phyloP scores from a whole-genome alignment of 64 coral and sea anemone genomes.

The Montipora cactus region DNA sequence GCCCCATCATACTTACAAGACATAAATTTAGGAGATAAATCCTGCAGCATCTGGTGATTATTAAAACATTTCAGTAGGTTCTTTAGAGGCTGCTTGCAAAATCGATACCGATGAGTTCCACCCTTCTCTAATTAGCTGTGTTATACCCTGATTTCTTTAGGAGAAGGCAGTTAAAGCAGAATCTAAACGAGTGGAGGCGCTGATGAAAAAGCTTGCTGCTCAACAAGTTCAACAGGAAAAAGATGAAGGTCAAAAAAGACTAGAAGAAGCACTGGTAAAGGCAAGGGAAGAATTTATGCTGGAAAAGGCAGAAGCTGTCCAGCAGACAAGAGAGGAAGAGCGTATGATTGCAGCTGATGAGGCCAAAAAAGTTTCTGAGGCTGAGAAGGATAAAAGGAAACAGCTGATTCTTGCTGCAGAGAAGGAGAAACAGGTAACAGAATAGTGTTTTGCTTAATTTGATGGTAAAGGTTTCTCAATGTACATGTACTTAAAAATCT shows the following conservation, averaged over 20 bases:
- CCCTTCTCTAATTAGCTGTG: too few relatives aligned
- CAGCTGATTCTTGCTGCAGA: conserved; percentile 83
- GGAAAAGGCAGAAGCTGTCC: conserved; percentile 68
- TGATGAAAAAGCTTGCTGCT: conserved; percentile 93
- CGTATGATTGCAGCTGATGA: conserved; percentile 34
- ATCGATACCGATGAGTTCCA: too few relatives aligned
- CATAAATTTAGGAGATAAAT: too few relatives aligned
- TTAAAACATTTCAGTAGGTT: too few relatives aligned
- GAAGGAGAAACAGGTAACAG: conserved; percentile 93
- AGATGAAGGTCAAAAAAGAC: conserved; percentile 80
- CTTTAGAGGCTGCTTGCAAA: too few relatives aligned
- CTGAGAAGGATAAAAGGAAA: conserved; percentile 89
- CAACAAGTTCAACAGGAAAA: conserved; percentile 93
- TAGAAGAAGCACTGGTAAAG: conserved; percentile 71
- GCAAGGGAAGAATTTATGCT: conserved; percentile 76
- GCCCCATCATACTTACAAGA: too few relatives aligned
- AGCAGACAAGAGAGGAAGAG: conserved; percentile 66
- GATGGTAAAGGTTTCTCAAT: too few relatives aligned
- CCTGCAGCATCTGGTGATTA: too few relatives aligned
- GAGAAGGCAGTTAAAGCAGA: conserved; percentile 99
- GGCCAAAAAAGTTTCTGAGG: conserved; percentile 50
- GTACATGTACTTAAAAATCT: too few relatives aligned
- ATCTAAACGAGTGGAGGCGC: conserved; percentile 89
- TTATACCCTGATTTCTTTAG: conserved; percentile 25
- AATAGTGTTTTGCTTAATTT: neutral